phyloP scores from a whole-genome alignment of 1,140 invertebrate species.

The Drosophila asahinai region DNA sequence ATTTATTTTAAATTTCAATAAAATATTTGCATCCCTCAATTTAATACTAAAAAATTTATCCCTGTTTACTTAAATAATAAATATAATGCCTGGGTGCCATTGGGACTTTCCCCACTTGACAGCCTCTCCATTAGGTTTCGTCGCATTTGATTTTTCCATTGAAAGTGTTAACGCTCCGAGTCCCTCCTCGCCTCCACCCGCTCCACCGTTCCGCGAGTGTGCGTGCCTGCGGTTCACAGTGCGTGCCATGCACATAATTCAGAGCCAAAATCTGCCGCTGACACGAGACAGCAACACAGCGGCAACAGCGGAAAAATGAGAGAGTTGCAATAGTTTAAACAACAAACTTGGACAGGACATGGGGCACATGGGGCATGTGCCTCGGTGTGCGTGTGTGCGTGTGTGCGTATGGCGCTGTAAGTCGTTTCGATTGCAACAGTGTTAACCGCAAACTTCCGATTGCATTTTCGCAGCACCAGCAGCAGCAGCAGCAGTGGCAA shows the following conservation, averaged over 20 bases:
- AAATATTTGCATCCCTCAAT: not conserved
- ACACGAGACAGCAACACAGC: conserved; percentile 44
- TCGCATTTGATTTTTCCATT: conserved; percentile 28
- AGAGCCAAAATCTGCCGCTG: conserved; percentile 67
- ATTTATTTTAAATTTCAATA: too few species aligned
- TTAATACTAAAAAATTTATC: not conserved
- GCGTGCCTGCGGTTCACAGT: conserved; percentile 63
- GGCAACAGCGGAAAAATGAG: conserved; percentile 52
- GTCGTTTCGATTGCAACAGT: conserved; percentile 72
- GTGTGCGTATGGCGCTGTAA: conserved; percentile 48
- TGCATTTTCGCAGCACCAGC: conserved; percentile 53
- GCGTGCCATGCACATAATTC: conserved; percentile 71
- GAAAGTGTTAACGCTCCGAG: conserved; percentile 3
- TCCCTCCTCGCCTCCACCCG: too few species aligned
- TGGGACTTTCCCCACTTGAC: conserved; percentile 9
- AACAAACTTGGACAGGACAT: conserved; percentile 61
- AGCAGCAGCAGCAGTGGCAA: conserved; percentile 8
- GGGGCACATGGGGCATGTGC: conserved; percentile 5
- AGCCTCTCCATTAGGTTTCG: conserved; percentile 18
- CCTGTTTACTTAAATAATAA: too few species aligned
- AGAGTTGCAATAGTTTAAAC: conserved; percentile 67
- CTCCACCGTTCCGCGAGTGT: not conserved
- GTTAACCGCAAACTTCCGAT: conserved; percentile 69
- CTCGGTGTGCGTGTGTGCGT: conserved; percentile 4
- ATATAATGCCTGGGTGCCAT: not conserved